Evolutionary conservation across 2,113 vertebrate species (phyloP).

Genomic region (Hippocampus barbouri): DNA sequence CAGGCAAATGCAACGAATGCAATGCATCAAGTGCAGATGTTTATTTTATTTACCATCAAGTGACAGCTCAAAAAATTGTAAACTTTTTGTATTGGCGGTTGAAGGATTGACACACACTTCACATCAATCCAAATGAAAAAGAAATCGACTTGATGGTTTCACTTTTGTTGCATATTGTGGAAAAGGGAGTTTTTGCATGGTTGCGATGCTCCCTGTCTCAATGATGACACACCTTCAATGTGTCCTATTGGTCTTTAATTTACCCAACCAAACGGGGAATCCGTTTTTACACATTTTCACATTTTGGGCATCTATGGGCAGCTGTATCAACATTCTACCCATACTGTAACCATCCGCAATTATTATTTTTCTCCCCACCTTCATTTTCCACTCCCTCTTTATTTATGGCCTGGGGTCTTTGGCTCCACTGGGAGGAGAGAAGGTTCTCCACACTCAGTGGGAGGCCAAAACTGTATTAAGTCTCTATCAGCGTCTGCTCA

Average conservation of each 20-base stretch:
- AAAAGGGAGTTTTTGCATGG: background rate
- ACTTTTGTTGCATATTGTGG: background rate
- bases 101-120: no score
- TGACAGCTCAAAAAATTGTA: no score
- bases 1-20: no score
- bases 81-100: no score
- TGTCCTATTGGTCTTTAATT: conserved; percentile 11
- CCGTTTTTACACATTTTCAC: background rate
- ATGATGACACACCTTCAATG: background rate
- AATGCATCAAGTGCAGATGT: no score
- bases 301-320: background rate
- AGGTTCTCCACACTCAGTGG: conserved; percentile 26
- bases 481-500: conserved; percentile 29
- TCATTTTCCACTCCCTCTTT: conserved; percentile 4
- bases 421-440: conserved; percentile 19
- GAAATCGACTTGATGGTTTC: background rate
- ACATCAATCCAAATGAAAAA: no score
- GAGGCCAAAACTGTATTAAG: conserved; percentile 22
- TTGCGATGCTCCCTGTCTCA: background rate
- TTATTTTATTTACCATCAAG: no score
- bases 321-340: background rate
- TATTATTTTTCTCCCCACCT: conserved; percentile 4
- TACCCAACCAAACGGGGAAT: background rate
- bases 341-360: background rate
- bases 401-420: conserved; percentile 13